A percentile compares a stretch with the other conserved stretches of the same genome.
Evolutionary conservation across 2,888 invertebrate species (phyloP).

Genomic region (Mimas tiliae): DNA sequence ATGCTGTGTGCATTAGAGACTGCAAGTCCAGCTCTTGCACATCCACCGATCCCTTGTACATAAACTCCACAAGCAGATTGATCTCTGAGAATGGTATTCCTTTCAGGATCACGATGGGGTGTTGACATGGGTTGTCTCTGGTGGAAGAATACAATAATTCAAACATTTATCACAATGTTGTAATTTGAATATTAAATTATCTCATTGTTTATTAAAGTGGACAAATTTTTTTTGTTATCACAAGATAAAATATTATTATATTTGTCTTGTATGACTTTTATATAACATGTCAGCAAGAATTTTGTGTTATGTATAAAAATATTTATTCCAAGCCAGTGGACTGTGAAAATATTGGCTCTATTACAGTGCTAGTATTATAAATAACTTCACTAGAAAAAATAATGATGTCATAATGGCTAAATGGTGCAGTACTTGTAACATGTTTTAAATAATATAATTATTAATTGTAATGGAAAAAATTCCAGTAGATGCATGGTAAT

Average conservation of each 20-base stretch:
- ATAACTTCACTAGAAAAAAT: slow-evolving; percentile 71
- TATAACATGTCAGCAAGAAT: slow-evolving; percentile 44
- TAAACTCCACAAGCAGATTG: slow-evolving; percentile 88
- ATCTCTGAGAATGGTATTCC: slow-evolving; percentile 87
- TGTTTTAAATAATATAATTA: slow-evolving; percentile 29
- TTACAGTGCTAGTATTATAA: slow-evolving; percentile 61
- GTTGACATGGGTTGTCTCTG: slow-evolving; percentile 89
- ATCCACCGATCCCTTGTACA: slow-evolving; percentile 89
- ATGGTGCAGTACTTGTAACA: slow-evolving; percentile 47
- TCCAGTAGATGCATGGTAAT: slow-evolving; percentile 3
- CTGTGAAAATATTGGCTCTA: slow-evolving; percentile 52
- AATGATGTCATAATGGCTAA: slow-evolving; percentile 74
- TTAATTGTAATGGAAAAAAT: slow-evolving; percentile 35
- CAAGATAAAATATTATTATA: slow-evolving; percentile 48
- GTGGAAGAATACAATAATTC: slow-evolving; percentile 40
- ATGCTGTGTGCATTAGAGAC: slow-evolving; percentile 87
- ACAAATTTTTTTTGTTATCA: slow-evolving; percentile 52
- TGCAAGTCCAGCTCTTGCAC: slow-evolving; percentile 87
- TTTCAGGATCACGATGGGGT: slow-evolving; percentile 89
- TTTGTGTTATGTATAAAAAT: slow-evolving; percentile 31
- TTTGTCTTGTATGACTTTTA: slow-evolving; percentile 51
- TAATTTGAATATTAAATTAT: slow-evolving; percentile 46
- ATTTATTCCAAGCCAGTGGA: slow-evolving; percentile 38
- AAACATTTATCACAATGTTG: slow-evolving; percentile 30
- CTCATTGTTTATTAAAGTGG: slow-evolving; percentile 44